phyloP scores from a whole-genome alignment of 2,888 invertebrate genomes.

The Drosophila stalkeri region DNA sequence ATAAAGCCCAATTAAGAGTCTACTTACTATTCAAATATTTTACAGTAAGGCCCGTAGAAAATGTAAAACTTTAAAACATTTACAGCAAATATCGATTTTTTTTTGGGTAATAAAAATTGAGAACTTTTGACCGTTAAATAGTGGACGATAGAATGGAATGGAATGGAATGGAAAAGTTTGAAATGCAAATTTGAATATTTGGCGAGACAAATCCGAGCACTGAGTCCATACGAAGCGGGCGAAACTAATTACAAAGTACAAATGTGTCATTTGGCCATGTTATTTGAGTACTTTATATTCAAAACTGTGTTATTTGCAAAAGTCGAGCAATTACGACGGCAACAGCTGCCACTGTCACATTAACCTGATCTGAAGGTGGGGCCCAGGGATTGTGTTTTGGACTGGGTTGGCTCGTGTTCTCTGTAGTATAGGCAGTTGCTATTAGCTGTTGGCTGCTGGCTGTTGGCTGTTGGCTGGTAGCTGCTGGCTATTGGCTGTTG shows the following conservation, averaged over 20 bases:
- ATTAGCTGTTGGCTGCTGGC: neutral
- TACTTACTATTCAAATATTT: neutral
- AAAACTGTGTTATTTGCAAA: slow-evolving; percentile 80
- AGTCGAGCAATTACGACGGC: slow-evolving; percentile 51
- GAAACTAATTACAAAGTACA: slow-evolving; percentile 27
- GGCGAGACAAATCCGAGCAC: neutral
- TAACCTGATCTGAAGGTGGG: slow-evolving; percentile 60
- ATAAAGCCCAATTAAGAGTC: neutral
- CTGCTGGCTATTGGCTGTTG: neutral
- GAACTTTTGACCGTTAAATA: slow-evolving; percentile 4
- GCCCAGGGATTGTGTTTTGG: neutral
- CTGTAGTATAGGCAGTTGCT: neutral
- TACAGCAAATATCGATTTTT: neutral
- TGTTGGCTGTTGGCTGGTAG: slow-evolving; percentile 20
- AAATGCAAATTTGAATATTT: slow-evolving; percentile 4
- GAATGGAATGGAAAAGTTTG: neutral
- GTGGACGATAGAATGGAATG: neutral
- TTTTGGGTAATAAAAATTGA: neutral
- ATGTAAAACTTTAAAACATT: neutral
- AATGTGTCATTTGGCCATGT: slow-evolving; percentile 52
- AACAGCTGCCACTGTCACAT: slow-evolving; percentile 77
- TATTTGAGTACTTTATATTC: slow-evolving; percentile 75
- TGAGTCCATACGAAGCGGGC: neutral
- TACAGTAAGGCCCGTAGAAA: neutral
- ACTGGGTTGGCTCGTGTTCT: slow-evolving; percentile 18